Conservation (phyloP, 1,140 invertebrate genomes). For the Drosophila santomea region DNA sequence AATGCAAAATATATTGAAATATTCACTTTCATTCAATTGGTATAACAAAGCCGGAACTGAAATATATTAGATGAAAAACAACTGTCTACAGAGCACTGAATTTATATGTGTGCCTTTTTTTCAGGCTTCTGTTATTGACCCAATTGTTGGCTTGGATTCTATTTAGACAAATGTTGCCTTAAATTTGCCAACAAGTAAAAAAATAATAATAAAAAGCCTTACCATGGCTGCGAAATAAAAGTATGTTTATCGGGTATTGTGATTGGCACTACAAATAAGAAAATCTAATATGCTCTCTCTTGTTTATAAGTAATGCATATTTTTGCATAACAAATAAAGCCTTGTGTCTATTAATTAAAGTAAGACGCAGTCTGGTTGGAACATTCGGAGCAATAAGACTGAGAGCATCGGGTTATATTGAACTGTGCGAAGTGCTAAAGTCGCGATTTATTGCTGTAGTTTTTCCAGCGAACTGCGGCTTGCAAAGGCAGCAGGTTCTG, state of each 20-base stretch:
- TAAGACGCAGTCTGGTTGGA: neutral
- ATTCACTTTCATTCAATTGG: neutral
- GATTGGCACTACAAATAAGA: too few relatives aligned
- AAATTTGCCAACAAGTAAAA: conserved; percentile 19
- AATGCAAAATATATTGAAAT: neutral
- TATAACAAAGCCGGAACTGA: too few relatives aligned
- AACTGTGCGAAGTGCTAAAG: neutral
- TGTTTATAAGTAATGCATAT: too few relatives aligned
- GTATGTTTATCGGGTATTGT: too few relatives aligned
- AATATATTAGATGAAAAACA: neutral
- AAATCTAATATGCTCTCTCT: too few relatives aligned
- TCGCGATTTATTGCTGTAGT: neutral
- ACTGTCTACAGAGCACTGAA: conserved; percentile 1
- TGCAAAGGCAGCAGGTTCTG: neutral
- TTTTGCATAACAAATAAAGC: neutral
- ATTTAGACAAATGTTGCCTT: conserved; percentile 40
- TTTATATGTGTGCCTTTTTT: neutral
- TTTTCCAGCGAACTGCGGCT: conserved; percentile 7
- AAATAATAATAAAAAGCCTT: conserved; percentile 7
- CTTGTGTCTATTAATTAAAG: neutral
- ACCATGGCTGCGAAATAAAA: too few relatives aligned
- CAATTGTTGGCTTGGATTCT: conserved; percentile 38
- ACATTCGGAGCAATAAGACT: neutral
- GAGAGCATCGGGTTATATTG: neutral
- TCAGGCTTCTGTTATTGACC: conserved; percentile 38